Conservation (phyloP, 2,797 vertebrate species). For the Chloroceryle inda region DNA sequence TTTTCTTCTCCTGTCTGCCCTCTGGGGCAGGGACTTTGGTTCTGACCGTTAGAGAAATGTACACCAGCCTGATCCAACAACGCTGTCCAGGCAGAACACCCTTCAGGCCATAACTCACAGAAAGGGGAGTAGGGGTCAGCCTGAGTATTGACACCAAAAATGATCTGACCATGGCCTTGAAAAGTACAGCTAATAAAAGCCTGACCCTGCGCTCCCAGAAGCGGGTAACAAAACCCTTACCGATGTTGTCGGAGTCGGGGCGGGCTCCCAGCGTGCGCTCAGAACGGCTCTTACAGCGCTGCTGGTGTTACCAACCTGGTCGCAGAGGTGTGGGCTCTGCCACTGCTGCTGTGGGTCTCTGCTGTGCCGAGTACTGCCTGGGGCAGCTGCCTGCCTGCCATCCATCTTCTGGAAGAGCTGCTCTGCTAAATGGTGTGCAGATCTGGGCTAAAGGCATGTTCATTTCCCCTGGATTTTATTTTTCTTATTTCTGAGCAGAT, state of each 20-base stretch:
- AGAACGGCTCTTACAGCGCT: accelerated
- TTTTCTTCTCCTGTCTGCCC: not conserved
- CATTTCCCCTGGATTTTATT: not conserved
- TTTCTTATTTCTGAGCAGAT: not conserved
- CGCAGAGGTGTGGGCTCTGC: not conserved
- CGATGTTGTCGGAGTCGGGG: not conserved
- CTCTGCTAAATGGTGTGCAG: not conserved
- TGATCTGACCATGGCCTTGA: not conserved
- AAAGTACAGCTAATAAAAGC: not conserved
- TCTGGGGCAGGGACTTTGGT: not conserved
- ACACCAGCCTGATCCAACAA: not conserved
- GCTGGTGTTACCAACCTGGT: not conserved
- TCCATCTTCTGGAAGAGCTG: not conserved
- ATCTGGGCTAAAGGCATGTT: not conserved
- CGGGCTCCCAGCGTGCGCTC: accelerated
- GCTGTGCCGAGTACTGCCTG: not conserved
- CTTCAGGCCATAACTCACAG: not conserved
- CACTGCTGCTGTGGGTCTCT: not conserved
- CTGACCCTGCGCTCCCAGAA: not conserved
- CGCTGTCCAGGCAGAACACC: not conserved
- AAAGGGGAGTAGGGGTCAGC: not conserved
- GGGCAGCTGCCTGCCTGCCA: not conserved
- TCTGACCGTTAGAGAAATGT: not conserved
- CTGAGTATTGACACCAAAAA: not conserved
- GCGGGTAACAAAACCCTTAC: not conserved